Conservation (phyloP, 2,797 vertebrate genomes). For the Anguilla anguilla region DNA sequence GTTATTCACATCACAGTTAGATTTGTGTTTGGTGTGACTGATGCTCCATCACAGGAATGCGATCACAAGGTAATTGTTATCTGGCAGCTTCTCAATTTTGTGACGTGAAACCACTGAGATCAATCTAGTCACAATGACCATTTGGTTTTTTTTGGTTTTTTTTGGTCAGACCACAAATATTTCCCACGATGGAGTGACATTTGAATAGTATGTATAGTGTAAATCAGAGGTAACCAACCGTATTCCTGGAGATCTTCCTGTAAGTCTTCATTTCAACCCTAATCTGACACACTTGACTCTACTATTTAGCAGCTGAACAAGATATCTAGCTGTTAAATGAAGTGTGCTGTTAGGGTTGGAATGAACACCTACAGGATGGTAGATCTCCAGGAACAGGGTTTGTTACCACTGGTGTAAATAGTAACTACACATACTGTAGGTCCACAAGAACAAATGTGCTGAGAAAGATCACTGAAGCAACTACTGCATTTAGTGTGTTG, state of each 20-base stretch:
- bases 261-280: no score
- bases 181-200: neutral
- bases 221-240: no score
- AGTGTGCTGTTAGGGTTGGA: no score
- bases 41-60: neutral
- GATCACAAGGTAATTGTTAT: neutral
- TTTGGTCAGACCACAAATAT: neutral
- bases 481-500: neutral
- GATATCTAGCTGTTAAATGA: no score
- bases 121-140: neutral
- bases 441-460: neutral
- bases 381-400: no score
- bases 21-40: neutral
- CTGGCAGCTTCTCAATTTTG: neutral
- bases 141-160: neutral
- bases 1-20: neutral
- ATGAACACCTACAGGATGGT: no score
- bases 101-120: neutral
- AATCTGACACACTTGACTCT: no score
- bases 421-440: neutral
- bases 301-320: no score
- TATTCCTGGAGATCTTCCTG: no score
- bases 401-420: neutral
- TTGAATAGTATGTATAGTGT: no score
- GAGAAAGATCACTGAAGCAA: neutral